Evolutionary conservation across 2,888 invertebrate species (phyloP), one percentile per base, ranked within the genome.

Genomic region (Hirudinaria manillensis): DNA sequence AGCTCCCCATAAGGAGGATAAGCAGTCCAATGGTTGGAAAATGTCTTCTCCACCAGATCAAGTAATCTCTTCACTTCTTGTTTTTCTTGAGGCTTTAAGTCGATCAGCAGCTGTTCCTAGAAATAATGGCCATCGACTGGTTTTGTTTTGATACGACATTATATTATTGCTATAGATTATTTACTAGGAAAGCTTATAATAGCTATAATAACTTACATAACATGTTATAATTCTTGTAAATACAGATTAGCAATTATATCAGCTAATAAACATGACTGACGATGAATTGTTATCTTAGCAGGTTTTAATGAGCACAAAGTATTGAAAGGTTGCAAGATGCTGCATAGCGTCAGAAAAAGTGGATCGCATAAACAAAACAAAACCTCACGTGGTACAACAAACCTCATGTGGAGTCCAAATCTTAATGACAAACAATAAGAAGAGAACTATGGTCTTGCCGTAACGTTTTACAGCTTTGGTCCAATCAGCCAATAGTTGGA

Each of bases 351-450:
- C 16, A 45, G 45, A 45, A 45, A 45, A 45, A 10, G 45, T 45
- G 45, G 16, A 10, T 45, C 45, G 45, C 10, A 10, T 16, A 61
- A 16, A 61, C n/a, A n/a, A n/a, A n/a, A n/a, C n/a, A n/a, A n/a
- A n/a, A n/a, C n/a, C n/a, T n/a, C n/a, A n/a, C n/a, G n/a, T n/a
- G 29, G 29, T 1, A 10, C 24, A 24, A 61, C 61, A 29, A 27
- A 83, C 84, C 81, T 84, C 83, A 4, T 82, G 81, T 19, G 81
- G 80, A 10, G 79, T 81, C 83, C 83, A 84, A 77, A 83, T 83
- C 67, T 81, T 78, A 76, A 84, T 82, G 19, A 83, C 81, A 19
- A 82, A 78, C 70, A 82, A 78, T 81, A 84, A 82, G 77, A 83
- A 83, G 7, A 81, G 81, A 72, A 84, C 82, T 80, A 84, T 80